A percentile compares a stretch with the other conserved stretches of the same genome.
Evolutionary conservation across 1,140 invertebrate species (phyloP).

Genomic region (Diorhabda sublineata): DNA sequence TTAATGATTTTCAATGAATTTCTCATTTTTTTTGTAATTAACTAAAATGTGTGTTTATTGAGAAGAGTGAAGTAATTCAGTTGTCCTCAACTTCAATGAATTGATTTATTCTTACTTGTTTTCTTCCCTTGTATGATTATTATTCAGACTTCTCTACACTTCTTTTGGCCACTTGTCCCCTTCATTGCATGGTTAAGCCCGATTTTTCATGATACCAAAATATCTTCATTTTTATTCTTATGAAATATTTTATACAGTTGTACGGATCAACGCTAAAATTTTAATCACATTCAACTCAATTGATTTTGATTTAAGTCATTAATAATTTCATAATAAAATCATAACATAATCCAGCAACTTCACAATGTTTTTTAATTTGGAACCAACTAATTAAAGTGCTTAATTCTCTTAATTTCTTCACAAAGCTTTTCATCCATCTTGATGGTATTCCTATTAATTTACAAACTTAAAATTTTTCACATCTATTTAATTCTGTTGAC

Average conservation of each 20-base stretch:
- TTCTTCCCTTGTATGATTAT: neutral
- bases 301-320: neutral
- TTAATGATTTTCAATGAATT: neutral
- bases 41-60: neutral
- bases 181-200: neutral
- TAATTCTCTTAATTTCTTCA: neutral
- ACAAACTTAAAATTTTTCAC: neutral
- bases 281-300: neutral
- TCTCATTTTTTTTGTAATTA: conserved; percentile 3
- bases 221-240: neutral
- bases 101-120: neutral
- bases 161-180: neutral
- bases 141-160: neutral
- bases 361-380: neutral
- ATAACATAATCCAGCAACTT: neutral
- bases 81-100: neutral
- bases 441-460: conserved; percentile 2
- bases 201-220: neutral
- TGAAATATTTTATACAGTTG: neutral
- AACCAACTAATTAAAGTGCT: neutral
- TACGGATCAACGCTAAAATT: neutral
- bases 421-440: conserved; percentile 5
- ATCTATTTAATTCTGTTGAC: too few relatives aligned
- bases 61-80: neutral
- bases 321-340: neutral